Percentiles rank a stretch among this genome's conserved stretches.
Conservation (phyloP, 2,113 vertebrate genomes). For the Mugil cephalus region DNA sequence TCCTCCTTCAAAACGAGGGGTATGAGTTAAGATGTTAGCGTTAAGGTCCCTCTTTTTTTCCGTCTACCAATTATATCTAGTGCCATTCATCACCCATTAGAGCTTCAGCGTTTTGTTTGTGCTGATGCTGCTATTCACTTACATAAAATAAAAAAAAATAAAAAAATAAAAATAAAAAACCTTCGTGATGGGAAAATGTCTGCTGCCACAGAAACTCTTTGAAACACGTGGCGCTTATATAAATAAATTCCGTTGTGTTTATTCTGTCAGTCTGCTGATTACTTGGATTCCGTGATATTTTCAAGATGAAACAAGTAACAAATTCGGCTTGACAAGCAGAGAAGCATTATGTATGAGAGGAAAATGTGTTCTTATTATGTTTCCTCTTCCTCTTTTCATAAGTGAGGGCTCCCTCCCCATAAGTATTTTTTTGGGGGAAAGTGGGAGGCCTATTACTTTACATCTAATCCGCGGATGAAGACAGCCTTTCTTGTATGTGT, state of each 20-base stretch:
- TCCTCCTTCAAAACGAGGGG: background rate
- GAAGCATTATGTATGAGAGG: conserved; percentile 61
- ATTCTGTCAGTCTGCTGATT: conserved; percentile 78
- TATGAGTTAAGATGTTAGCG: conserved; percentile 13
- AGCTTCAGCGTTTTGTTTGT: conserved; percentile 50
- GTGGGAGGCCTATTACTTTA: conserved; percentile 2
- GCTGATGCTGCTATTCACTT: conserved; percentile 70
- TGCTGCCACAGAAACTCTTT: conserved; percentile 64
- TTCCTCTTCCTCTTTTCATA: conserved; percentile 52
- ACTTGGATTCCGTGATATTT: conserved; percentile 75
- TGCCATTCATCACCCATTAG: conserved; percentile 55
- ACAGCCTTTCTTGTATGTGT: background rate
- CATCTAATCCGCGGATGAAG: conserved; percentile 12
- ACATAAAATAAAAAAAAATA: conserved; percentile 20
- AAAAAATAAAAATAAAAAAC: too few relatives aligned
- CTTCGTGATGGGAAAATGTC: conserved; percentile 52
- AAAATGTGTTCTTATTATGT: conserved; percentile 65
- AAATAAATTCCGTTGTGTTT: conserved; percentile 77
- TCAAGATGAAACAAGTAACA: conserved; percentile 79
- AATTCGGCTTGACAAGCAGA: conserved; percentile 76
- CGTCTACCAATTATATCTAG: conserved; percentile 22
- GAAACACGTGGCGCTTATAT: conserved; percentile 72
- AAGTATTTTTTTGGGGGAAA: background rate
- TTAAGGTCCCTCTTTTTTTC: conserved; percentile 6
- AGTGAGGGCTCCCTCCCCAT: conserved; percentile 12